Percentiles rank a stretch among this genome's conserved stretches.
These are phyloP conservation scores for Dryoscopus gambensis DNA, from an alignment of 2,113 vertebrate genomes.

Conservation along the genomic window DNA sequence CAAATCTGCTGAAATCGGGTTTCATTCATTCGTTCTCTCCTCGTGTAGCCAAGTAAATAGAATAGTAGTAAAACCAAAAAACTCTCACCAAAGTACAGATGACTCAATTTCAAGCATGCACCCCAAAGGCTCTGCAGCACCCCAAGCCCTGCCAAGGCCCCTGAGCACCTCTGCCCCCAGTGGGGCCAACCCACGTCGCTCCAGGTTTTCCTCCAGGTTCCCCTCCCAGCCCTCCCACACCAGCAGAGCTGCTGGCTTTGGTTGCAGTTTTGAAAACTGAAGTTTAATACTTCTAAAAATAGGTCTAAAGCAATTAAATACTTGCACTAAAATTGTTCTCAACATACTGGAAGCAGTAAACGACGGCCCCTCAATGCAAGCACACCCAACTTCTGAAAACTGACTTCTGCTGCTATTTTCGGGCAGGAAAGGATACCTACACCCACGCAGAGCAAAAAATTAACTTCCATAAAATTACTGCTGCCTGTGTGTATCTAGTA, in stretches of 20 bases:
- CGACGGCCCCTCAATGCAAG: not conserved
- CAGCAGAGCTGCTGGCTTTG: not conserved
- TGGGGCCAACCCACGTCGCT: not conserved
- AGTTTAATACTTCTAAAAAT: conserved; percentile 59
- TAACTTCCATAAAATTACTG: not conserved
- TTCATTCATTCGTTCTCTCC: not conserved
- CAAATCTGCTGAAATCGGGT: not conserved
- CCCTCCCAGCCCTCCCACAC: not conserved
- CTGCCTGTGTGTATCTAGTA: not conserved
- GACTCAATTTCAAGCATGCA: fast-evolving
- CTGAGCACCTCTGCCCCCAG: not conserved
- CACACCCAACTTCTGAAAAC: conserved; percentile 25
- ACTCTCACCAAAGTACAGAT: not conserved
- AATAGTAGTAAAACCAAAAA: not conserved
- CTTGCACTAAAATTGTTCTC: conserved; percentile 37
- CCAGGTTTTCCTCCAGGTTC: conserved; percentile 2
- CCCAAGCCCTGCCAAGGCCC: not conserved
- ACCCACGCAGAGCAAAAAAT: not conserved
- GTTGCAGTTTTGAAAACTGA: conserved; percentile 20
- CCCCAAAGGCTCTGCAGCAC: not conserved
- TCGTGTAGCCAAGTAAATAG: not conserved
- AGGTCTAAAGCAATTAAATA: conserved; percentile 41
- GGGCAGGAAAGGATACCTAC: conserved; percentile 10
- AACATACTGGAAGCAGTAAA: conserved; percentile 17
- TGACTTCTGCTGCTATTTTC: conserved; percentile 39